phyloP scores from a whole-genome alignment of 2,113 vertebrate genomes.

The Spea bombifrons region DNA sequence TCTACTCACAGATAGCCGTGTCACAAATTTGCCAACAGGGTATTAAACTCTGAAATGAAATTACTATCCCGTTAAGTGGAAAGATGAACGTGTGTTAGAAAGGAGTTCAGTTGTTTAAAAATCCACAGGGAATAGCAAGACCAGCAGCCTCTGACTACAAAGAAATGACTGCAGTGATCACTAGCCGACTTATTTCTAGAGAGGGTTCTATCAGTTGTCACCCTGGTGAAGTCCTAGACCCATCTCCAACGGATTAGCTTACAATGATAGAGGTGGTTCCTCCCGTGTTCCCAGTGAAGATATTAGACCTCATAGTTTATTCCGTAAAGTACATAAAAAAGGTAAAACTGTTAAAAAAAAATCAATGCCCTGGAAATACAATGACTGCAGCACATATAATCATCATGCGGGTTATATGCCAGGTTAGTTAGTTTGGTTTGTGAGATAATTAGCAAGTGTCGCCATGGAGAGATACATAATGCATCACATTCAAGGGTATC shows the following conservation, averaged over 20 bases:
- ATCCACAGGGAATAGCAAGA: conserved; percentile 10
- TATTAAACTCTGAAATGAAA: neutral
- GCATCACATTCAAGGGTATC: neutral
- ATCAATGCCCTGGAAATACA: neutral
- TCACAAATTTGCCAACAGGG: conserved; percentile 40
- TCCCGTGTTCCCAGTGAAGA: too few relatives aligned
- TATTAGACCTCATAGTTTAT: too few relatives aligned
- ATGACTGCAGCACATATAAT: neutral
- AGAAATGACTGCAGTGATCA: conserved; percentile 6
- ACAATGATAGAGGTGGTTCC: too few relatives aligned
- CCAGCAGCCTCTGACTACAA: conserved; percentile 13
- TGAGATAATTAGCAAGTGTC: neutral
- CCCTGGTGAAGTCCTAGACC: neutral
- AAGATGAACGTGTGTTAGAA: conserved; percentile 5
- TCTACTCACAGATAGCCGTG: conserved; percentile 9
- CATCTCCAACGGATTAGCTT: conserved; percentile 12
- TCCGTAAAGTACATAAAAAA: neutral
- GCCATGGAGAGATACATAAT: neutral
- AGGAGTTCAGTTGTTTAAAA: conserved; percentile 26
- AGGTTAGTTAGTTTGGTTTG: neutral
- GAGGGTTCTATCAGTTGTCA: neutral
- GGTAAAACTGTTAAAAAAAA: neutral
- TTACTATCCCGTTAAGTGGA: conserved; percentile 2
- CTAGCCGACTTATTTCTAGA: conserved; percentile 17
- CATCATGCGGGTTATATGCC: neutral